These are phyloP conservation scores for Pipistrellus nathusii DNA, from an alignment of 2,797 vertebrate species.

Conservation along the genomic window DNA sequence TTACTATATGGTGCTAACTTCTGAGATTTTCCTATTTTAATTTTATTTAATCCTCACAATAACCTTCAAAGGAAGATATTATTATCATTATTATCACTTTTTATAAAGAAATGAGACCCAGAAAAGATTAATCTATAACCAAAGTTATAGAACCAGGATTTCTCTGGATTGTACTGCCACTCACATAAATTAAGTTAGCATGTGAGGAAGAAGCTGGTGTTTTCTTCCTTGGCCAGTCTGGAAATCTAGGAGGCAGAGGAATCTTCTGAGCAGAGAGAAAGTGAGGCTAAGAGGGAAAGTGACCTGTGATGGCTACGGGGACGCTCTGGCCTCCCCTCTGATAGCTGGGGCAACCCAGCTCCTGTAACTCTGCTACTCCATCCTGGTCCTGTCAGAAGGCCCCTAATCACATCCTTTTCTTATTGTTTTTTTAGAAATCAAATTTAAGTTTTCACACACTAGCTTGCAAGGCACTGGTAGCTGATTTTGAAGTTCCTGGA, in stretches of 20 bases:
- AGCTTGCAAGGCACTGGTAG: neutral
- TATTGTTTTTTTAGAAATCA: constrained; percentile 57
- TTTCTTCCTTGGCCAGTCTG: neutral
- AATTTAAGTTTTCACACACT: neutral
- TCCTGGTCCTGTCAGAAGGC: constrained; percentile 37
- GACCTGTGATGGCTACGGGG: neutral
- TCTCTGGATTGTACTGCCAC: neutral
- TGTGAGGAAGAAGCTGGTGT: neutral
- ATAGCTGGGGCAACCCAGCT: neutral
- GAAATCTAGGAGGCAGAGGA: neutral
- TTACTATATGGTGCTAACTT: neutral
- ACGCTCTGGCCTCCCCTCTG: neutral
- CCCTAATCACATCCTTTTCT: constrained; percentile 46
- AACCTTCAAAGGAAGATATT: constrained; percentile 25
- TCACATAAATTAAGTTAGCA: neutral
- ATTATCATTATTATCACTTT: constrained; percentile 30
- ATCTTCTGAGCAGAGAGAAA: neutral
- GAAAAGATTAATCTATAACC: constrained; percentile 20
- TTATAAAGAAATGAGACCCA: constrained; percentile 36
- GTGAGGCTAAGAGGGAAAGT: neutral
- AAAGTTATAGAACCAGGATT: constrained; percentile 30
- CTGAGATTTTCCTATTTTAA: neutral
- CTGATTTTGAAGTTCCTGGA: constrained; percentile 41
- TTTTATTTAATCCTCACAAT: constrained; percentile 29
- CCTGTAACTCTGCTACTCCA: neutral